phyloP scores from a whole-genome alignment of 2,113 vertebrate genomes.

The Eurystomus gularis region DNA sequence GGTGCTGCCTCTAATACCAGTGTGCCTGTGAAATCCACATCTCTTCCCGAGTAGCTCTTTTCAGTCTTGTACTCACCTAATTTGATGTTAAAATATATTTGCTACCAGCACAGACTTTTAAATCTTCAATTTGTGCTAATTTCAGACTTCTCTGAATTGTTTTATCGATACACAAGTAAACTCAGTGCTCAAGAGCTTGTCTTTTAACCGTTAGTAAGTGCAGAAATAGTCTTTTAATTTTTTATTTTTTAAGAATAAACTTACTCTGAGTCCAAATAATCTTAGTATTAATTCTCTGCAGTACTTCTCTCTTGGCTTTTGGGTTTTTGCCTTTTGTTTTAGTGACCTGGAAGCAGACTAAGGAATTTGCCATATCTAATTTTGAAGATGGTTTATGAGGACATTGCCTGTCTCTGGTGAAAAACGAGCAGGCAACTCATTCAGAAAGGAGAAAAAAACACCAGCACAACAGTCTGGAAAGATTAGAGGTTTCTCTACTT shows the following conservation, averaged over 20 bases:
- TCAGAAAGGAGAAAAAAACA: neutral
- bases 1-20: rapidly evolving
- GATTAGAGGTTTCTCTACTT: neutral
- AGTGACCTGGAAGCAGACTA: neutral
- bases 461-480: rapidly evolving
- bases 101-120: neutral
- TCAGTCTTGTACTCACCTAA: neutral
- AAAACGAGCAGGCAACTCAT: rapidly evolving
- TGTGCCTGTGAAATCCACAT: neutral
- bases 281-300: neutral
- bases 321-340: too few species aligned
- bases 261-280: neutral
- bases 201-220: neutral
- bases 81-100: neutral
- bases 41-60: neutral
- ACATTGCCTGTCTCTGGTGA: rapidly evolving
- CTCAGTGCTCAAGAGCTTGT: rapidly evolving
- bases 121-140: neutral
- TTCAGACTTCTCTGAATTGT: neutral
- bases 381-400: neutral
- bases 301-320: neutral
- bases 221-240: neutral
- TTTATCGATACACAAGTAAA: neutral
- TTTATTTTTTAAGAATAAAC: neutral
- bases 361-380: neutral